phyloP scores from a whole-genome alignment of 37 sponge, comb jelly and placozoan genomes.

The Bolinopsis microptera region DNA sequence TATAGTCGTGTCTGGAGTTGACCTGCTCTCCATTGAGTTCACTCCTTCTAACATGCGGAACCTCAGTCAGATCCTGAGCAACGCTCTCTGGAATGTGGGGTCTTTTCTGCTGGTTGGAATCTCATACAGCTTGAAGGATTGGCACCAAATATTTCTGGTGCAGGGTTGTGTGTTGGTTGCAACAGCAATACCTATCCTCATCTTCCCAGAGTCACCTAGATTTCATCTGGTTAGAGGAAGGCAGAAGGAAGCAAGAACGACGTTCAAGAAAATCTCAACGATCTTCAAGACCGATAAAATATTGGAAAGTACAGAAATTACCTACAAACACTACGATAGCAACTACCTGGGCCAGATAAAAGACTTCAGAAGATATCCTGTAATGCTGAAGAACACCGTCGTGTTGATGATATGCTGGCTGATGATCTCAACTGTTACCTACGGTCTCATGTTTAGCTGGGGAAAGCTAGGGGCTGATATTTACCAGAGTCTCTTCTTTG shows the following conservation, averaged over 20 bases:
- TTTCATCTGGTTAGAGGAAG: background rate
- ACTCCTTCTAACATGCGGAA: background rate
- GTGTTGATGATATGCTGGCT: background rate
- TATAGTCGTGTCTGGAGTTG: background rate
- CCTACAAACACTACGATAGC: background rate
- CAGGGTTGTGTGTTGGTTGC: background rate
- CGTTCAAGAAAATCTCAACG: background rate
- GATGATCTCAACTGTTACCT: background rate
- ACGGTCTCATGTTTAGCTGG: background rate
- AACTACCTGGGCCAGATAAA: background rate
- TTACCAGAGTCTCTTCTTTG: background rate
- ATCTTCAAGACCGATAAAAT: background rate
- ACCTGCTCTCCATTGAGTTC: background rate
- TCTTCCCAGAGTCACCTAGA: slow-evolving; percentile 32
- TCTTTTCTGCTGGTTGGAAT: background rate
- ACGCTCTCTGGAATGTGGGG: background rate
- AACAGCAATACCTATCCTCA: background rate
- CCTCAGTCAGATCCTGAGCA: no score
- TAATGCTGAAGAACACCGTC: background rate
- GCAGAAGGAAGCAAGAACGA: background rate
- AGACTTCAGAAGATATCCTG: slow-evolving; percentile 3
- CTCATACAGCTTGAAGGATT: background rate
- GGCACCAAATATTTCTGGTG: background rate
- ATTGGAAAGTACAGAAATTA: background rate
- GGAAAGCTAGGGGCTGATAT: background rate